Base-by-base conservation (phyloP, 2,113 vertebrate genomes). In the Malurus elegans region DNA sequence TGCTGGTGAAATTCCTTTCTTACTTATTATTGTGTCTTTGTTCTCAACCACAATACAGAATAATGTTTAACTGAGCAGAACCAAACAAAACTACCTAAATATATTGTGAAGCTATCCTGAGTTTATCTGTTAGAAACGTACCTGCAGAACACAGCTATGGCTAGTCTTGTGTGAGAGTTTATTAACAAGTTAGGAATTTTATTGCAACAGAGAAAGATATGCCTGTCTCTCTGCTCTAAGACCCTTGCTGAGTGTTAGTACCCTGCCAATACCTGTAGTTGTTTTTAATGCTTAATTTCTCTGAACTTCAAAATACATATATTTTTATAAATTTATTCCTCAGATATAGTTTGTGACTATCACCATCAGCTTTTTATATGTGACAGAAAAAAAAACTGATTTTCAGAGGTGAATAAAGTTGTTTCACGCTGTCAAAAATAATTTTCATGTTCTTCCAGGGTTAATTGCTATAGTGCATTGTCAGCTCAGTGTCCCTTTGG, bases 401-500 rank as follows among this genome's bases (percentile, higher is more conserved):
- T 64, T 79, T 67, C 42, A 73, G 36, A 78, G 66, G 12, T 40
- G 17, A 62, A 80, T 83, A 53, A 53, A 44, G 3, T 15, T 47
- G 13, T 31, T 51, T 40, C 6, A 25, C 12, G 6, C 4, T 47
- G 17, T 61, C 14, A 72, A 36, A 88, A 70, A 1, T 78, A 65
- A 75, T 71, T 64, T 91, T 73, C 8, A 3, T 62, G 2, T 75
- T 86, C 53, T 87, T 93, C 32, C 51, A 99, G 99, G 99, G 98
- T 99, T 79, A 99, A 99, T 88, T 99, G 99, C 94, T 99, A 99
- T 23, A 97, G 97, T 72, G 96, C 98, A 31, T 0, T 98, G 69
- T 98, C 98, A 83, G 76, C 97, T 65, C 99, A 99, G 45, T 96
- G 96, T 88, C 98, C 99, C 18, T 99, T 99, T 83, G 99, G 99